Evolutionary conservation across 1,140 invertebrate species (phyloP), one percentile per base, ranked within the genome.

Genomic region (Brachionus rotundiformis): DNA sequence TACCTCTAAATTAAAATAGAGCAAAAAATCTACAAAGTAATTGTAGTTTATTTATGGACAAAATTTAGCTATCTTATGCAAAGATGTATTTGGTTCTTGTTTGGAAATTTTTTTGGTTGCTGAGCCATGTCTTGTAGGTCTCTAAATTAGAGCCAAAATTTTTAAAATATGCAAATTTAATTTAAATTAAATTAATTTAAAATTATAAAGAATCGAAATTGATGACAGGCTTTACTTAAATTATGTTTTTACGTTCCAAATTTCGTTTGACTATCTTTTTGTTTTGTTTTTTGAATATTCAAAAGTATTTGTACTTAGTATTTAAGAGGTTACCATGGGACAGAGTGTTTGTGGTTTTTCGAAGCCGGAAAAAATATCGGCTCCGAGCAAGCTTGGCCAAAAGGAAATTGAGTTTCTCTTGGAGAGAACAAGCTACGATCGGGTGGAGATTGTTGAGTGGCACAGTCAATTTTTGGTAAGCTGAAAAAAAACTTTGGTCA

Each of bases 381-480:
- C 19, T 16, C 47, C 47, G n/a, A 54, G 23, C 5, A 23, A 73
- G 16, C 68, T 73, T 23, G 41, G 16, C 5, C 19, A 73, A 73
- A 44, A 73, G n/a, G 33, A 73, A 36, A 8, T 73, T 1, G n/a
- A 5, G 7, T 73, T 73, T 73, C 68, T 73, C 3, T 29, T 41
- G 33, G 19, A 44, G 16, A 25, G 61, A n/a, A 63, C 61, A 29
- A 63, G 3, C 1, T 63, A 63, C 16, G 61, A 63, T n/a, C 8
- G 61, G n/a, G 25, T 29, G 8, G 68, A 73, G 39, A 73, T 73
- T 39, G 2, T 0, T 3, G 33, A 73, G 41, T 73, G 68, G 68
- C 68, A 73, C 33, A 23, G n/a, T 44, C 33, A 73, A 41, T 73
- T 73, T 39, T 27, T 73, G 19, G 68, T 73, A 41, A 73, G 29